These are phyloP conservation scores for Leuciscus waleckii DNA, from an alignment of 2,797 vertebrate genomes.

Conservation along the genomic window DNA sequence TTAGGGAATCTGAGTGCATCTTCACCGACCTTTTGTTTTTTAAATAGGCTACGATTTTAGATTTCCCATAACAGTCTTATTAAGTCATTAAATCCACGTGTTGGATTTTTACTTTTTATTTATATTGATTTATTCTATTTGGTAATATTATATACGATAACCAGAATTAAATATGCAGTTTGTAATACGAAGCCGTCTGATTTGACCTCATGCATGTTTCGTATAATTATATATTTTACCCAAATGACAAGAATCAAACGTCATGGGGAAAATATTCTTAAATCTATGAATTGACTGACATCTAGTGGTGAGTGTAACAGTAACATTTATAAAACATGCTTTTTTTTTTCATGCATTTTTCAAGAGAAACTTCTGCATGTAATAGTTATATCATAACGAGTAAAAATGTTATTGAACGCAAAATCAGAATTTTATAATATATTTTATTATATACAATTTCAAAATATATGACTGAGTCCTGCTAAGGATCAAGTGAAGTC, in stretches of 20 bases:
- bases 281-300: constrained; percentile 37
- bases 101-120: not conserved
- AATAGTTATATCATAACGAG: not conserved
- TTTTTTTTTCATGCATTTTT: not conserved
- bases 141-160: not conserved
- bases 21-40: not conserved
- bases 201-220: not conserved
- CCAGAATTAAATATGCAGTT: not conserved
- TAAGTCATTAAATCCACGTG: not conserved
- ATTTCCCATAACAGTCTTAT: not conserved
- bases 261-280: not conserved
- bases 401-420: not conserved
- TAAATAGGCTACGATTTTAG: not conserved
- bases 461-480: not conserved
- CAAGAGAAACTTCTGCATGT: not conserved
- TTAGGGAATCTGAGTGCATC: not conserved
- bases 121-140: not conserved
- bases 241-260: not conserved
- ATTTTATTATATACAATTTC: not conserved
- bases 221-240: not conserved
- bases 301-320: constrained; percentile 41
- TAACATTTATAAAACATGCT: not conserved
- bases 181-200: not conserved
- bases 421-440: not conserved
- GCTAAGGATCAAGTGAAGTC: not conserved